Evolutionary conservation across 2,113 vertebrate genomes (phyloP).

Genomic region (Passer montanus): DNA sequence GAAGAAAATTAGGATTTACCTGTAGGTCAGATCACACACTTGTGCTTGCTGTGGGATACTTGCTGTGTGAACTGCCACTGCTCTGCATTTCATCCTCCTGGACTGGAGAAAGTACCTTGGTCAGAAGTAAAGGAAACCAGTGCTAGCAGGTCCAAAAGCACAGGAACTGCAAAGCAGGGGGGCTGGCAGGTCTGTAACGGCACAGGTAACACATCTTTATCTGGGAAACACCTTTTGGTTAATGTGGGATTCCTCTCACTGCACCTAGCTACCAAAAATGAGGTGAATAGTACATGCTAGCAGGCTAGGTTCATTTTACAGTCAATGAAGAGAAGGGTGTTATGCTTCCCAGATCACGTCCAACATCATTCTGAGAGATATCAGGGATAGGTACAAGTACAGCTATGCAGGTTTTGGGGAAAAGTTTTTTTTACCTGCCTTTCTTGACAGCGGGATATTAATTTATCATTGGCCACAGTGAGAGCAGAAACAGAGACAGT

Average conservation of each 20-base stretch:
- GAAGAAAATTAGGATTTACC: not conserved
- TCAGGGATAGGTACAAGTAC: not conserved
- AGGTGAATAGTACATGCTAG: not conserved
- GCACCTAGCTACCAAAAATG: not conserved
- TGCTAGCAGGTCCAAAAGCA: not conserved
- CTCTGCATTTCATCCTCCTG: not conserved
- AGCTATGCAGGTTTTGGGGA: not conserved
- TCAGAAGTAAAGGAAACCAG: not conserved
- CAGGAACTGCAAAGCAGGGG: not conserved
- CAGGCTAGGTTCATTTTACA: not conserved
- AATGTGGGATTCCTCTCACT: not conserved
- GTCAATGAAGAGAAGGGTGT: not conserved
- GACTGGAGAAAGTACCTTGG: not conserved
- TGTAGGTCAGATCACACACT: not conserved
- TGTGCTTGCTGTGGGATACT: not conserved
- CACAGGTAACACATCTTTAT: not conserved
- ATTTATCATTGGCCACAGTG: not conserved
- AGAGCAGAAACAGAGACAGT: not conserved
- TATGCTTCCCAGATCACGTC: not conserved
- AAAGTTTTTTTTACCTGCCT: not conserved
- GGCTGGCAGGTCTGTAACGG: not conserved
- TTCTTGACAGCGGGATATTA: not conserved
- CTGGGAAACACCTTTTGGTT: not conserved
- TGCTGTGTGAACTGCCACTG: not conserved
- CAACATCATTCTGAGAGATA: not conserved